These are phyloP conservation scores for Lucilia sericata DNA, from an alignment of 1,140 invertebrate genomes.

Conservation along the genomic window DNA sequence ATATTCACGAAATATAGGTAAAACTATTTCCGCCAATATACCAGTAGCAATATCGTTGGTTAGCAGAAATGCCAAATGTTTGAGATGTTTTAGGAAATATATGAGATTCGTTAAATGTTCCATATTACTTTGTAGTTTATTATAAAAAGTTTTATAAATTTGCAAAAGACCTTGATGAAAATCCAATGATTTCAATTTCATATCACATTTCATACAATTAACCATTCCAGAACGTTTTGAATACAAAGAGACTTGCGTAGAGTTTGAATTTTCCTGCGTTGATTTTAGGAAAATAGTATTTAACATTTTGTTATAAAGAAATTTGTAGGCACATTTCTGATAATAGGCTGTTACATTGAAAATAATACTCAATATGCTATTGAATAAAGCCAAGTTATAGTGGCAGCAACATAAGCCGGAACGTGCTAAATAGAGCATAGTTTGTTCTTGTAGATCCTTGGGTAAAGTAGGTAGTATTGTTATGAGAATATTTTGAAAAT, in stretches of 20 bases:
- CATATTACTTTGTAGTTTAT: neutral
- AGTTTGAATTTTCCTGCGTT: slow-evolving; percentile 28
- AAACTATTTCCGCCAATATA: slow-evolving; percentile 59
- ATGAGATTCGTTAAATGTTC: slow-evolving; percentile 13
- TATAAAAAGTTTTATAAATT: slow-evolving; percentile 53
- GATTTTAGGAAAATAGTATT: slow-evolving; percentile 55
- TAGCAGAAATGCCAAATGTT: slow-evolving; percentile 59
- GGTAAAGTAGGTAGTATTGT: slow-evolving; percentile 53
- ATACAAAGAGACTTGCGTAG: neutral
- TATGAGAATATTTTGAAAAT: slow-evolving; percentile 61
- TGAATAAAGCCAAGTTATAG: slow-evolving; percentile 55
- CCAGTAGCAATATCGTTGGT: slow-evolving; percentile 59
- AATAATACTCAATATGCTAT: slow-evolving; percentile 54
- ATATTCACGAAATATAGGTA: slow-evolving; percentile 60
- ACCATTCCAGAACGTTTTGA: neutral
- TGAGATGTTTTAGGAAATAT: slow-evolving; percentile 60
- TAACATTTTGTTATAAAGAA: slow-evolving; percentile 59
- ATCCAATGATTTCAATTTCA: slow-evolving; percentile 56
- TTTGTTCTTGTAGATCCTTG: slow-evolving; percentile 57
- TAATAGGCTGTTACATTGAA: slow-evolving; percentile 52
- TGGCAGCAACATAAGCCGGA: slow-evolving; percentile 63
- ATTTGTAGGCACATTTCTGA: slow-evolving; percentile 63
- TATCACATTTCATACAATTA: slow-evolving; percentile 56
- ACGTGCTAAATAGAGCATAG: slow-evolving; percentile 55
- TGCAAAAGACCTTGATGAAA: slow-evolving; percentile 57